These are phyloP conservation scores for Eupithecia centaureata DNA, from an alignment of 2,888 invertebrate species.

Conservation along the genomic window DNA sequence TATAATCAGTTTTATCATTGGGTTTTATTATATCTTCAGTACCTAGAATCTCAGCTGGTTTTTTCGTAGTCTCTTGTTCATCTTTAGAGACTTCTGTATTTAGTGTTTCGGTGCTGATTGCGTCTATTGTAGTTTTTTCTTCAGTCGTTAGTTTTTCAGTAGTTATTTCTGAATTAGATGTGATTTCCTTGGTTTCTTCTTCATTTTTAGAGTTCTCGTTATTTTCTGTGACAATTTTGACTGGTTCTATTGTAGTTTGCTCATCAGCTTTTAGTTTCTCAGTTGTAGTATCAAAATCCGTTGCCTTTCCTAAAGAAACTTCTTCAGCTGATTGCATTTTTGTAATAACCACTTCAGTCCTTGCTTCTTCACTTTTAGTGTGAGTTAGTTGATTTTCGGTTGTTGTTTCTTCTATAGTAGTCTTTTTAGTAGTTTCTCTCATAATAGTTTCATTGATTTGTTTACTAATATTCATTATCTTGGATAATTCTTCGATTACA, in stretches of 20 bases:
- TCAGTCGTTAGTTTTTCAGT: not conserved
- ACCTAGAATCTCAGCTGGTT: not conserved
- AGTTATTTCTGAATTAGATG: not conserved
- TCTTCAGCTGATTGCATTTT: not conserved
- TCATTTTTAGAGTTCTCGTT: not conserved
- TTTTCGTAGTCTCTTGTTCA: not conserved
- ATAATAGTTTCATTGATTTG: not conserved
- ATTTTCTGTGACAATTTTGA: not conserved
- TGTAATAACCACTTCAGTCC: not conserved
- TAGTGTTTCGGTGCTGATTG: not conserved
- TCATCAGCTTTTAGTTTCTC: not conserved
- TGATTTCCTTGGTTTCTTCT: not conserved
- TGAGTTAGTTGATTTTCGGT: not conserved
- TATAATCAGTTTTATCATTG: not conserved
- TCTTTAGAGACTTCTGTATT: not conserved
- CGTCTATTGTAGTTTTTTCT: not conserved
- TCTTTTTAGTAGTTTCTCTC: not conserved
- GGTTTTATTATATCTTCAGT: not conserved
- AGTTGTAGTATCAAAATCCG: not conserved
- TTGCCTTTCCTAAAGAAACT: not conserved
- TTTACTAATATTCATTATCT: not conserved
- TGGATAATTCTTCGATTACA: not conserved
- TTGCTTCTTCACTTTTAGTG: not conserved
- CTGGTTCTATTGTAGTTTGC: not conserved
- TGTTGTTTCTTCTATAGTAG: not conserved